Base-by-base conservation (phyloP, 2,113 vertebrate species). In the Ursus arctos region DNA sequence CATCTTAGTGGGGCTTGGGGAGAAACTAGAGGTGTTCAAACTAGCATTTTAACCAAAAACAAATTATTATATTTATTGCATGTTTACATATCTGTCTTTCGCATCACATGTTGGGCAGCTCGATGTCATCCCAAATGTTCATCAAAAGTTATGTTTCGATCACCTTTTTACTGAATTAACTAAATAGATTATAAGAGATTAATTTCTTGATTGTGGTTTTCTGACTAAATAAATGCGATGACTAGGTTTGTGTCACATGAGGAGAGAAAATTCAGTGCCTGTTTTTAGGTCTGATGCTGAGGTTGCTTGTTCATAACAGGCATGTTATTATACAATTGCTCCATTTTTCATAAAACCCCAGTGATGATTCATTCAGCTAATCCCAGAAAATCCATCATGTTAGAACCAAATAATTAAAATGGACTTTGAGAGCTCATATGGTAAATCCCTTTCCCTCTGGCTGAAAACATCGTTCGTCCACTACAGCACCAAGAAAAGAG, bases 391-490 rank as follows among this genome's bases (percentile, higher is more conserved):
- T 61, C n/a, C 84, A 59, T 40, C 57, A 47, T 36, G 26, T 65
- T 19, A 80, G 18, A 94, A 80, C 24, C 80, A 79, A 33, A 82
- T 72, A 84, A 91, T 84, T 80, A 91, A 96, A 93, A 83, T 33
- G 65, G 63, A 67, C 10, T 88, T 55, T 36, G 31, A 65, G 53
- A 85, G 51, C 21, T 87, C 69, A 65, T 55, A 7, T 33, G 47
- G 24, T 33, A 65, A 92, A 80, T 40, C 43, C 12, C 13, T 69
- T 43, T 92, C 80, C n/a, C 76, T 93, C 36, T 18, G 28, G 61
- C 82, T 71, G 49, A 36, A 76, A 85, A 33, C 26, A 72, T 22
- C 82, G 47, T 71, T 5, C 65, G 69, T 33, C 51, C 59, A n/a
- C 28, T n/a, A 69, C 1, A 26, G 69, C 19, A 36, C 61, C 82